Base-by-base conservation (phyloP, 2,888 invertebrate species). In the Synergus laeviventris region DNA sequence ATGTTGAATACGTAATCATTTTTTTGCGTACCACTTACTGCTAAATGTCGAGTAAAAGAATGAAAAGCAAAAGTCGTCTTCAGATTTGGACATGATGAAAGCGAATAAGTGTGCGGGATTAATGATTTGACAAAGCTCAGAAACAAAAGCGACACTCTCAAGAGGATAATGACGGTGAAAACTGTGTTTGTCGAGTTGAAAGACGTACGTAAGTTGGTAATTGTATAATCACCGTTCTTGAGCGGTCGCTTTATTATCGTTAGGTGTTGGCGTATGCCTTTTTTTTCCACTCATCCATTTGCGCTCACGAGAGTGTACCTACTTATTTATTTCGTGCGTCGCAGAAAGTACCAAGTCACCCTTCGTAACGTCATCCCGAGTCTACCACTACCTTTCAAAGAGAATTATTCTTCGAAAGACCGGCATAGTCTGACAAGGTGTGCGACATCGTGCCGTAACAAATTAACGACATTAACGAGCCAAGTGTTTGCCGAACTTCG, bases 101-200 rank as follows among this genome's bases (percentile, higher is more conserved):
- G 31, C 16, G 24, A 49, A 66, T n/a, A n/a, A n/a, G n/a, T n/a
- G 39, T 21, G 56, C 5, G 11, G 12, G 85, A 83, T 82, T 81
- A 85, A 24, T 11, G 85, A 83, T 81, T 81, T 85, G 82, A 79
- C 75, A 77, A 82, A 84, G 86, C 83, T 82, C 78, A 85, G 86
- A 87, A 87, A 87, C 86, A 87, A 87, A 86, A 81, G 79, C 76
- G 76, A 49, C 78, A 74, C 77, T 77, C 83, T 83, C 82, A 82
- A 84, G 87, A 81, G 84, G 86, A 87, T 87, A 87, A 87, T 85
- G 85, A 82, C 78, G 85, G 78, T 81, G 83, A 86, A 87, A 86
- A 86, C 86, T 86, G 85, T 87, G 86, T 87, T 86, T 86, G 87
- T 87, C 84, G 81, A 81, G 84, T 81, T 79, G 75, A 81, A 83